Percentiles rank a stretch among this genome's conserved stretches.
These are phyloP conservation scores for Carterocephalus palaemon DNA, from an alignment of 2,888 invertebrate species.

Conservation along the genomic window DNA sequence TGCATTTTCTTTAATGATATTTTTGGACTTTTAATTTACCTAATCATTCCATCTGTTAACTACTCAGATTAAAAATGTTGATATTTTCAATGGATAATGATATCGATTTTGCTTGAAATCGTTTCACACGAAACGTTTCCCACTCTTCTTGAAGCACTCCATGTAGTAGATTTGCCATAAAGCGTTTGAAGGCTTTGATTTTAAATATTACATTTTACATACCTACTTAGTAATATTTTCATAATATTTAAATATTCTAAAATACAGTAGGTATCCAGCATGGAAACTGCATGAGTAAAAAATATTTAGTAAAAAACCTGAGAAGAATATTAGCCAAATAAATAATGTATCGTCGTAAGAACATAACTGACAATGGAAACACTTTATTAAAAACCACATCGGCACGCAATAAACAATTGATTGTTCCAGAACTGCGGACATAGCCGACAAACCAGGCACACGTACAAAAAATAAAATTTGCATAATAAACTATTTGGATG, in stretches of 20 bases:
- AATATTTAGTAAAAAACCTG: too few relatives aligned
- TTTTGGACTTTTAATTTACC: conserved; percentile 4
- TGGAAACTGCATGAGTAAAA: too few relatives aligned
- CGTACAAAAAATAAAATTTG: conserved; percentile 46
- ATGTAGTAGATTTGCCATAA: too few relatives aligned
- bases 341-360: too few relatives aligned
- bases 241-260: too few relatives aligned
- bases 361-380: not conserved
- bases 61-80: conserved; percentile 20
- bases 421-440: conserved; percentile 6
- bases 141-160: too few relatives aligned
- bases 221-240: too few relatives aligned
- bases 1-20: conserved; percentile 5
- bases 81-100: conserved; percentile 20
- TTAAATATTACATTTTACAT: too few relatives aligned
- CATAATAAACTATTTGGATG: conserved; percentile 46
- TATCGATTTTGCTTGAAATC: conserved; percentile 22
- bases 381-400: conserved; percentile 1
- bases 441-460: conserved; percentile 28
- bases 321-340: too few relatives aligned
- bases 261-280: too few relatives aligned
- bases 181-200: too few relatives aligned
- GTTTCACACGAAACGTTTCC: too few relatives aligned
- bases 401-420: conserved; percentile 15
- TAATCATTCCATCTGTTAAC: conserved; percentile 13